Conservation (phyloP, 2,888 invertebrate species). For the Drosophila anomelani region DNA sequence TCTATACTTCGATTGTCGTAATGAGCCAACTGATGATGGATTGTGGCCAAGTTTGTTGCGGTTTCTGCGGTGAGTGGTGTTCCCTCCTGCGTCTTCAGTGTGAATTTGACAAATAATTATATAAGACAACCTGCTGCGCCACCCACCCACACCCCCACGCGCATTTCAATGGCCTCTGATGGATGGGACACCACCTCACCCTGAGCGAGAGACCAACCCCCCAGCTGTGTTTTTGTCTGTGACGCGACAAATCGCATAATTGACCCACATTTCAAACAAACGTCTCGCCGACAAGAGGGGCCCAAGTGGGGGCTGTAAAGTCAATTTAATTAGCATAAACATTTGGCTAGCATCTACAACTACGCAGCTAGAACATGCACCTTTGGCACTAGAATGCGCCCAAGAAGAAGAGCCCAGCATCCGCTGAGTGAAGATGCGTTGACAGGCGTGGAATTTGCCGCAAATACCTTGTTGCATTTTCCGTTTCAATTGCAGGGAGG, state of each 20-base stretch:
- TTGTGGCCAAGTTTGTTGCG: conserved; percentile 48
- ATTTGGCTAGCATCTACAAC: conserved; percentile 44
- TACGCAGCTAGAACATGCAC: conserved; percentile 55
- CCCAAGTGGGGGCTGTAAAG: conserved; percentile 15
- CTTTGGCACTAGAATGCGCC: conserved; percentile 60
- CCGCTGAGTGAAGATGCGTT: conserved; percentile 61
- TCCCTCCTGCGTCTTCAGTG: conserved; percentile 49
- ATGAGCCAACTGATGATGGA: conserved; percentile 77
- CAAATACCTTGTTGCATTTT: conserved; percentile 46
- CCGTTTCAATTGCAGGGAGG: conserved; percentile 9
- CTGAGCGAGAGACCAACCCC: conserved; percentile 5
- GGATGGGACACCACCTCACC: conserved; percentile 53
- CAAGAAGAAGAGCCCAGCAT: conserved; percentile 31
- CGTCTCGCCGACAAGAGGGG: conserved; percentile 28
- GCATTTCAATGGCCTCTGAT: conserved; percentile 71
- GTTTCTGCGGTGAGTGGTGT: conserved; percentile 42
- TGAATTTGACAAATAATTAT: conserved; percentile 81
- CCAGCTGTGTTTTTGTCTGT: conserved; percentile 45
- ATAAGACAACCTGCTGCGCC: conserved; percentile 68
- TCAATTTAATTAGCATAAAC: conserved; percentile 72
- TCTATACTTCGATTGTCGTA: conserved; percentile 46
- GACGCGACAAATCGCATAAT: conserved; percentile 80
- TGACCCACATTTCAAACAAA: conserved; percentile 74
- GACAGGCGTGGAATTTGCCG: conserved; percentile 71
- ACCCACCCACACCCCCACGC: not conserved